Conservation (phyloP, 2,797 vertebrate genomes). For the Scyliorhinus canicula region DNA sequence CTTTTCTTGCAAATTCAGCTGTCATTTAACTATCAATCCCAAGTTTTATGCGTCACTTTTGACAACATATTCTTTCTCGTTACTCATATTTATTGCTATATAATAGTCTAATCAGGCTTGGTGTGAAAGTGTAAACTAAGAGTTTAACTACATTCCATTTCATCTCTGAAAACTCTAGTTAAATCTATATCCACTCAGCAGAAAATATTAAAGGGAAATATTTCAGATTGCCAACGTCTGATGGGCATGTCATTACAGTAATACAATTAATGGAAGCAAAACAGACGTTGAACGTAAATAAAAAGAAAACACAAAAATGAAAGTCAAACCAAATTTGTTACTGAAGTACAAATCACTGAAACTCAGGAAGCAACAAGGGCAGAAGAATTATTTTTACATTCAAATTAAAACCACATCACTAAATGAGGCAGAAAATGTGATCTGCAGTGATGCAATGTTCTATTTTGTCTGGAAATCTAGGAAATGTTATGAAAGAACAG, state of each 20-base stretch:
- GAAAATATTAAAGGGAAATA: background rate
- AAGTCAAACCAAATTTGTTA: slow-evolving; percentile 29
- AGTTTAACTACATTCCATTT: background rate
- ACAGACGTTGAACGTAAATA: background rate
- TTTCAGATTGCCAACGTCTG: background rate
- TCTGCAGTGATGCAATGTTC: background rate
- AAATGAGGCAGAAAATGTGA: background rate
- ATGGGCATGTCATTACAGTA: background rate
- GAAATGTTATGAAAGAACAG: slow-evolving; percentile 17
- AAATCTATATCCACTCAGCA: background rate
- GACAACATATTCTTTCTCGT: background rate
- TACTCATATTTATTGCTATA: background rate
- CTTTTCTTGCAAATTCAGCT: background rate
- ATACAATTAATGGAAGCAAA: too few species aligned
- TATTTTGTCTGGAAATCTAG: slow-evolving; percentile 21
- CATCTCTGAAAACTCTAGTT: background rate
- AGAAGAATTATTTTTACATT: background rate
- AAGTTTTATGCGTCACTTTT: background rate
- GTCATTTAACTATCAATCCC: background rate
- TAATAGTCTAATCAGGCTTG: background rate
- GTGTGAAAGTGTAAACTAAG: background rate
- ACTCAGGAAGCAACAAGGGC: background rate
- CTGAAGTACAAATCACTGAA: background rate
- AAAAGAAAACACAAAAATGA: background rate
- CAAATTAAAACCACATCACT: slow-evolving; percentile 16